Base-by-base conservation (phyloP, 2,888 invertebrate genomes). In the Aleiodes leptofemur region DNA sequence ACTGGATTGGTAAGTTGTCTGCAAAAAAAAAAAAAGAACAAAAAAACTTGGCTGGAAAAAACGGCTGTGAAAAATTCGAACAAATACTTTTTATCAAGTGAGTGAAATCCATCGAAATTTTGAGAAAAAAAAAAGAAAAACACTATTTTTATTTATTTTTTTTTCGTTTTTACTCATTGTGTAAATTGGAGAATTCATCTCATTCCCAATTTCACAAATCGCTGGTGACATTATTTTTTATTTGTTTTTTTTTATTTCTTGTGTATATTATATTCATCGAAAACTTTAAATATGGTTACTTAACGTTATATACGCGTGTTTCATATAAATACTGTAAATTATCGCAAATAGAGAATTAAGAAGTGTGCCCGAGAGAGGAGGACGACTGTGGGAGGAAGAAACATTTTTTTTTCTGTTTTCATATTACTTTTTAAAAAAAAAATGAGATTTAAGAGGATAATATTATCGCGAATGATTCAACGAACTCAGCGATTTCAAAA, bases 1-100 rank as follows among this genome's bases (percentile, higher is more conserved):
- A 57, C 57, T 75, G 73, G 86, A 87, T 43, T 87, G 88, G 88
- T 88, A 88, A 88, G 88, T 88, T 85, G 81, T 83, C 86, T 84
- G 84, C 85, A 85, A 81, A 84, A 83, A 23, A 23, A 23, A 81
- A 81, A 80, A 78, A 74, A 73, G 75, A 61, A 14, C 59, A 68
- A 74, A 57, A 23, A 57, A 71, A 53, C 38, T n/a, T 75, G 76
- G 77, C 81, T 82, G 82, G 80, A 84, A 14, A n/a, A 31, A 51
- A 51, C n/a, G 34, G 77, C 64, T 59, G 56, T 64, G 51, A 43
- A 68, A 68, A 76, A 69, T 68, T 64, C 53, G 69, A 69, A 29
- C 69, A 74, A 31, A 75, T 74, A 23, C 29, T 55, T 43, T 43
- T 3, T 29, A n/a, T 34, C 14, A 51, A 50, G 34, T 48, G 69